Evolutionary conservation across 2,888 invertebrate species (phyloP).

Genomic region (Andrena flavipes): DNA sequence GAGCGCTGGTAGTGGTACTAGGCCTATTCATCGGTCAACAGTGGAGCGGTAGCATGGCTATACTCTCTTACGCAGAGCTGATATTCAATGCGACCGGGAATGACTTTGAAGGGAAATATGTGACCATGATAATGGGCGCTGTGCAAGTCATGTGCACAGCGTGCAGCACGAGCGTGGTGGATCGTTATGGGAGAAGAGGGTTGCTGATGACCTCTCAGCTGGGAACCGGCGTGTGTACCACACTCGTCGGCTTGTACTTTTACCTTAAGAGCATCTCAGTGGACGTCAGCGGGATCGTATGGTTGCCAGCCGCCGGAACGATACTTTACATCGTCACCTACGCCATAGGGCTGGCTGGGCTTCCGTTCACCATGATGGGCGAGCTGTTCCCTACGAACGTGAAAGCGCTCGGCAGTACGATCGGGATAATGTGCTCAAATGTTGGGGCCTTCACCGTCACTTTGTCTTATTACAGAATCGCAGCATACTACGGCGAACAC

Average conservation of each 20-base stretch:
- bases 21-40: constrained; percentile 62
- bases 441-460: constrained; percentile 51
- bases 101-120: constrained; percentile 62
- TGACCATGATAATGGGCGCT: constrained; percentile 69
- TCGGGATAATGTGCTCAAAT: constrained; percentile 51
- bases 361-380: constrained; percentile 68
- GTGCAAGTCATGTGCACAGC: constrained; percentile 63
- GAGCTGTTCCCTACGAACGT: constrained; percentile 72
- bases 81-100: constrained; percentile 64
- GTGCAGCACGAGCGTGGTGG: constrained; percentile 52
- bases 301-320: constrained; percentile 63
- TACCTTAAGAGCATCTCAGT: constrained; percentile 23
- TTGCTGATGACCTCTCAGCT: constrained; percentile 62
- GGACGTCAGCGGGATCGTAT: constrained; percentile 48
- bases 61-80: constrained; percentile 63
- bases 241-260: constrained; percentile 66
- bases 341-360: constrained; percentile 61
- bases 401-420: constrained; percentile 62
- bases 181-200: constrained; percentile 62
- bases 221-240: constrained; percentile 53
- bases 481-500: constrained; percentile 45
- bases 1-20: constrained; percentile 48
- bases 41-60: constrained; percentile 63
- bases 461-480: constrained; percentile 54
- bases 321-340: constrained; percentile 65